phyloP scores from a whole-genome alignment of 2,888 invertebrate genomes.

The Synanthedon myopaeformis region DNA sequence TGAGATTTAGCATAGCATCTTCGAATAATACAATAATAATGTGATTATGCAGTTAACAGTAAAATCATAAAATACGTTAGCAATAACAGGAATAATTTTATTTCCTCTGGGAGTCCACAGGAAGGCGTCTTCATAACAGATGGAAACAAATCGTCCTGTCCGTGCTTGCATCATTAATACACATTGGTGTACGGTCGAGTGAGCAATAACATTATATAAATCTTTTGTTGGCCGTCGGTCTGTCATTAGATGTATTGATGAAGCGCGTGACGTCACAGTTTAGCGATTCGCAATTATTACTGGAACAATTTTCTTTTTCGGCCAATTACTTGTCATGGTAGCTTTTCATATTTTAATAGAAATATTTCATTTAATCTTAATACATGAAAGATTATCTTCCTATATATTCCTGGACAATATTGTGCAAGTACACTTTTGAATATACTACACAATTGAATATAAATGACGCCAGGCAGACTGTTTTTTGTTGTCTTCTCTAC shows the following conservation, averaged over 20 bases:
- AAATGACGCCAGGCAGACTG: no score
- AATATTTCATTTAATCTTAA: no score
- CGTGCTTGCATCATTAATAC: constrained; percentile 55
- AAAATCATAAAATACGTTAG: constrained; percentile 13
- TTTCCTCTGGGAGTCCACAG: constrained; percentile 22
- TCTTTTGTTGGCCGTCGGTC: constrained; percentile 30
- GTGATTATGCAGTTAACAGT: neutral
- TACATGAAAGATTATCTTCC: no score
- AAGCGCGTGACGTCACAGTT: constrained; percentile 18
- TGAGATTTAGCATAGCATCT: no score
- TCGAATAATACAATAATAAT: no score
- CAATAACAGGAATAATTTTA: constrained; percentile 5
- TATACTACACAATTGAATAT: no score
- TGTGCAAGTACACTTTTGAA: no score
- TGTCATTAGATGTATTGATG: constrained; percentile 54
- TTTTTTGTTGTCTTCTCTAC: no score
- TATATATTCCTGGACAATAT: no score
- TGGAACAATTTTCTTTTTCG: neutral
- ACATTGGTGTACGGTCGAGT: constrained; percentile 50
- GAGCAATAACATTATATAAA: constrained; percentile 12
- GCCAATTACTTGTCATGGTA: no score
- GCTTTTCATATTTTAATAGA: no score
- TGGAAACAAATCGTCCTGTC: constrained; percentile 46
- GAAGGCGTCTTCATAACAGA: constrained; percentile 43
- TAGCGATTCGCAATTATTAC: neutral